Base-by-base conservation (phyloP, 2,888 invertebrate genomes). In the Stenolophus ochropezus region DNA sequence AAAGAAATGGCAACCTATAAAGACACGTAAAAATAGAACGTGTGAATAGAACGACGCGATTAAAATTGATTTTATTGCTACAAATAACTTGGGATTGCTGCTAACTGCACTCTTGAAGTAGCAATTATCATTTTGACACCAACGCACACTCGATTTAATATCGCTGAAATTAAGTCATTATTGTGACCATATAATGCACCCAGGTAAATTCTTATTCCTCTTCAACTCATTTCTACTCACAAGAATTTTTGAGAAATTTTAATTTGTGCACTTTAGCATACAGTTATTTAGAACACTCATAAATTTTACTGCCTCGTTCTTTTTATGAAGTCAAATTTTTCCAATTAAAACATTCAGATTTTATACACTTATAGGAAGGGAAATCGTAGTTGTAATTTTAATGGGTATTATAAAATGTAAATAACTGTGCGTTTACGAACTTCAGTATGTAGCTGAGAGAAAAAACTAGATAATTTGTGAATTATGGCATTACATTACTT, bases 1-100 rank as follows among this genome's bases (percentile, higher is more conserved):
- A 77, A 53, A 77, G 61, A 77, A 77, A 77, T 16, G 21, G 42
- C 18, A 58, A 11, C 23, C 61, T 47, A 77, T 65, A 61, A 77
- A 77, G 18, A 18, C 11, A 8, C 5, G n/a, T 58, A 76, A 27
- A 76, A 75, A 53, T 51, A 76, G 76, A 56, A 76, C 76, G 76
- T 76, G 76, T 76, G 76, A 76, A 20, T 76, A 25, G 58, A 11
- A 21, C 74, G 4, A 4, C 16, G 33, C 27, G 65, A 61, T 69
- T 69, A 16, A 69, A 33, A 69, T 18, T 69, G 65, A 69, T 69
- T 69, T 69, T 69, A 69, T 69, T 69, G 33, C 42, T 16, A 33
- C 65, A 27, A 33, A 69, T 69, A 69, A 69, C 27, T 69, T 6
- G 4, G 65, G 33, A 69, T 69, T 27, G 65, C 18, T 33, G 27